Evolutionary conservation across 2,888 invertebrate species (phyloP).

Genomic region (Deilephila elpenor): DNA sequence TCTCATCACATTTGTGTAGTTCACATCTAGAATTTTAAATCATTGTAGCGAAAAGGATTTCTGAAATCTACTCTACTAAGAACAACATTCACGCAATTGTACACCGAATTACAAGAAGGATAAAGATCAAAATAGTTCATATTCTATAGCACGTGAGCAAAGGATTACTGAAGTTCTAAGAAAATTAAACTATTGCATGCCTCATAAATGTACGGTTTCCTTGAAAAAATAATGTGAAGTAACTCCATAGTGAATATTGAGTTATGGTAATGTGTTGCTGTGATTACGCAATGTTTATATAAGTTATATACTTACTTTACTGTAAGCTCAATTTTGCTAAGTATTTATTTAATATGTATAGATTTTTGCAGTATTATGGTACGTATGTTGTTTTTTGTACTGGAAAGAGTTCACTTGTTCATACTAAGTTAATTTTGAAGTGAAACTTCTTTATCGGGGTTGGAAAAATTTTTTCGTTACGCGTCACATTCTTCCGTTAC

Average conservation of each 20-base stretch:
- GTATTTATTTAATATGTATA: neutral
- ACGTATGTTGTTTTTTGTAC: no score
- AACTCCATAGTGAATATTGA: neutral
- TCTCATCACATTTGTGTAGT: neutral
- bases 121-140: slow-evolving; percentile 7
- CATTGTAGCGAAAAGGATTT: slow-evolving; percentile 26
- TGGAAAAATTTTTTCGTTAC: no score
- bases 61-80: slow-evolving; percentile 13
- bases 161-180: slow-evolving; percentile 28
- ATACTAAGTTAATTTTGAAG: no score
- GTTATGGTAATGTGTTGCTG: neutral
- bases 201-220: slow-evolving; percentile 17
- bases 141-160: slow-evolving; percentile 5
- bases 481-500: no score
- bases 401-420: no score
- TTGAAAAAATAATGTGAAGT: slow-evolving; percentile 20
- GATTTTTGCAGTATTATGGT: no score
- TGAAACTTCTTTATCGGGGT: no score
- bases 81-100: neutral
- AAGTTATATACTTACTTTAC: neutral
- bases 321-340: neutral
- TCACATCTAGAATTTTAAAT: slow-evolving; percentile 3
- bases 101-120: neutral
- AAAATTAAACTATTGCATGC: slow-evolving; percentile 26
- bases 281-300: neutral